These are phyloP conservation scores for Ivindomyrus marchei DNA, from an alignment of 2,113 vertebrate genomes.

Conservation along the genomic window DNA sequence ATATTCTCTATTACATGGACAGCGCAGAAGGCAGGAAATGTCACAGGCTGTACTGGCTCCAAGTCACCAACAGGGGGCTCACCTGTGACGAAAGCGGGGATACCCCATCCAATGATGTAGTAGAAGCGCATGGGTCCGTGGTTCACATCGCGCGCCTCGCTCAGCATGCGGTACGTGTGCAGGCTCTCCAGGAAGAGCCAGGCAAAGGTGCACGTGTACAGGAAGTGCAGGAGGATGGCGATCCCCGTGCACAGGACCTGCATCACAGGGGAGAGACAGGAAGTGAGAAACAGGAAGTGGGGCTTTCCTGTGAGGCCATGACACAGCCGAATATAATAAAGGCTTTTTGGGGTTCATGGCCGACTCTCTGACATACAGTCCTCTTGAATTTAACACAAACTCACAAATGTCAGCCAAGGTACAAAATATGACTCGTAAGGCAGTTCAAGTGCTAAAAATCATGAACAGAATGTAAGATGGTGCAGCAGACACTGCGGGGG, in stretches of 20 bases:
- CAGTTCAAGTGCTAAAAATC: background rate
- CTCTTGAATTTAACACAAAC: background rate
- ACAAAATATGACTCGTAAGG: background rate
- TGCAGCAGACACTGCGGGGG: background rate
- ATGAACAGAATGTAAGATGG: background rate
- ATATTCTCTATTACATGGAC: background rate
- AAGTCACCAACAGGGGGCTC: background rate
- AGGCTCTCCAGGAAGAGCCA: constrained; percentile 89
- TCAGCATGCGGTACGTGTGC: constrained; percentile 82
- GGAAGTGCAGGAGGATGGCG: constrained; percentile 90
- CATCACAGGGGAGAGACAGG: background rate
- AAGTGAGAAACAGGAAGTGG: background rate
- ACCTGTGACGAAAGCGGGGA: constrained; percentile 91
- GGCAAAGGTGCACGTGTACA: constrained; percentile 86
- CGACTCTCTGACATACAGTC: background rate
- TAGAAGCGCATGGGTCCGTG: constrained; percentile 92
- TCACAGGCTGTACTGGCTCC: background rate
- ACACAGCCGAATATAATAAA: background rate
- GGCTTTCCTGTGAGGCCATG: background rate
- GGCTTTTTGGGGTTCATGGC: background rate
- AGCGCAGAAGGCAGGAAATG: background rate
- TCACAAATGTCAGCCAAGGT: background rate
- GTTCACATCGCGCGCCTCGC: constrained; percentile 82
- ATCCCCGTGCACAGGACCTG: constrained; percentile 90
- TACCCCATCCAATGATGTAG: constrained; percentile 89